Percentiles rank a stretch among this genome's conserved stretches.
phyloP scores from a whole-genome alignment of 2,888 invertebrate genomes.

The Itoplectis maculator region DNA sequence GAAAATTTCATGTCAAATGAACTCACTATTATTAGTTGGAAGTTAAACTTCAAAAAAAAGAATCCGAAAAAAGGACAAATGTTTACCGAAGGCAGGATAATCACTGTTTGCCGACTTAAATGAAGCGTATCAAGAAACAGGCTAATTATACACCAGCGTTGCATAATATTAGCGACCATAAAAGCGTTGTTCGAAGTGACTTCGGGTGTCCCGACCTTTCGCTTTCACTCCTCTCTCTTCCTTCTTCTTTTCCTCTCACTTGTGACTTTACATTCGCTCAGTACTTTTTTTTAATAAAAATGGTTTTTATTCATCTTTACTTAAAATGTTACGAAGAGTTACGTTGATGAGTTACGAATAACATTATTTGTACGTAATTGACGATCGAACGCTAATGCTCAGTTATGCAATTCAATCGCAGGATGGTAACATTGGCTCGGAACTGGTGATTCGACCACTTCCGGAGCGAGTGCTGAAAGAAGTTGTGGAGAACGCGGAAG shows the following conservation, averaged over 20 bases:
- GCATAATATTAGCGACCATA: slow-evolving; percentile 74
- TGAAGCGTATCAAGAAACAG: slow-evolving; percentile 57
- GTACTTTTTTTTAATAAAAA: too few species aligned
- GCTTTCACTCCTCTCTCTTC: slow-evolving; percentile 82
- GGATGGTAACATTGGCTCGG: slow-evolving; percentile 97
- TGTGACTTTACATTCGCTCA: neutral
- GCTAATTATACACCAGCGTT: slow-evolving; percentile 71
- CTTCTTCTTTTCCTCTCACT: slow-evolving; percentile 51
- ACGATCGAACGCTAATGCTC: neutral
- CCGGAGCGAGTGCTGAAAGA: slow-evolving; percentile 88
- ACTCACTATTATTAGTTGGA: neutral
- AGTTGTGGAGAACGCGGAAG: slow-evolving; percentile 76
- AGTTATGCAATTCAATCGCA: slow-evolving; percentile 79
- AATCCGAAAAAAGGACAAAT: slow-evolving; percentile 1
- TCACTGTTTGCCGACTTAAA: slow-evolving; percentile 1
- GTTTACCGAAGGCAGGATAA: neutral
- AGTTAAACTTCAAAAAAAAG: neutral
- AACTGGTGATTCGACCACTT: slow-evolving; percentile 94
- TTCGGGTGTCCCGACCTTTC: slow-evolving; percentile 82
- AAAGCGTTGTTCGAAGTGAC: slow-evolving; percentile 81
- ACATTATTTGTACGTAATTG: neutral
- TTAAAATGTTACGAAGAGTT: too few species aligned
- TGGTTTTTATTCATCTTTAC: too few species aligned
- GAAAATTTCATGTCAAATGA: too few species aligned
- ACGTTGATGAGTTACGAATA: too few species aligned